Conservation (phyloP, 64 coral and sea anemone genomes). For the Platygyra sinensis region DNA sequence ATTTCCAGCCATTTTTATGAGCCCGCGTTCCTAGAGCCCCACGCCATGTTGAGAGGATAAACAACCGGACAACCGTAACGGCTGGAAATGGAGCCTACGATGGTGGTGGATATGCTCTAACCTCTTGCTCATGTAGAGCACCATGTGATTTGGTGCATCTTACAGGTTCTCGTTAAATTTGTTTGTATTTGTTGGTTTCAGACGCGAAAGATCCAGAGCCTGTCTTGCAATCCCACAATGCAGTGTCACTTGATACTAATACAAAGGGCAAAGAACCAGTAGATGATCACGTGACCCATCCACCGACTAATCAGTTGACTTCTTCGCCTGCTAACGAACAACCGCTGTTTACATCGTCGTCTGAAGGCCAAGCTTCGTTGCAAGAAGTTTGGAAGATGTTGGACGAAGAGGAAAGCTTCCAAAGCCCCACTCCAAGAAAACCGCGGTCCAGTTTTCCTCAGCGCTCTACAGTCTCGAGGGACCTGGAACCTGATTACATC, state of each 20-base stretch:
- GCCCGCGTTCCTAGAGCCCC: too few relatives aligned
- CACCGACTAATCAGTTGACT: conserved; percentile 33
- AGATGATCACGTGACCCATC: conserved; percentile 12
- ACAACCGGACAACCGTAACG: too few relatives aligned
- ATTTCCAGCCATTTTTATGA: too few relatives aligned
- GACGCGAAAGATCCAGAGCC: neutral
- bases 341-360: conserved; percentile 85
- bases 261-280: neutral
- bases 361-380: conserved; percentile 86
- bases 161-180: neutral
- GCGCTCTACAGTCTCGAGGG: neutral
- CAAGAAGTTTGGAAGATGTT: conserved; percentile 99
- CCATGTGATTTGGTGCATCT: too few relatives aligned
- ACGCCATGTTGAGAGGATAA: too few relatives aligned
- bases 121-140: too few relatives aligned
- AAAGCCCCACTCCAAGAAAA: conserved; percentile 58
- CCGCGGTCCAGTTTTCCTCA: neutral
- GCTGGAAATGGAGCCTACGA: too few relatives aligned
- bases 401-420: conserved; percentile 91
- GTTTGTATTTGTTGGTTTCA: neutral
- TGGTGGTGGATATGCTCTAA: too few relatives aligned
- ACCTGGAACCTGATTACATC: conserved; percentile 51
- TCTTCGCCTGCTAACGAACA: conserved; percentile 58
- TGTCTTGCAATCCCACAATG: neutral
- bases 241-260: neutral